Evolutionary conservation across 1,140 invertebrate species (phyloP), one percentile per base, ranked within the genome.

Genomic region (Drosophila arawakana): DNA sequence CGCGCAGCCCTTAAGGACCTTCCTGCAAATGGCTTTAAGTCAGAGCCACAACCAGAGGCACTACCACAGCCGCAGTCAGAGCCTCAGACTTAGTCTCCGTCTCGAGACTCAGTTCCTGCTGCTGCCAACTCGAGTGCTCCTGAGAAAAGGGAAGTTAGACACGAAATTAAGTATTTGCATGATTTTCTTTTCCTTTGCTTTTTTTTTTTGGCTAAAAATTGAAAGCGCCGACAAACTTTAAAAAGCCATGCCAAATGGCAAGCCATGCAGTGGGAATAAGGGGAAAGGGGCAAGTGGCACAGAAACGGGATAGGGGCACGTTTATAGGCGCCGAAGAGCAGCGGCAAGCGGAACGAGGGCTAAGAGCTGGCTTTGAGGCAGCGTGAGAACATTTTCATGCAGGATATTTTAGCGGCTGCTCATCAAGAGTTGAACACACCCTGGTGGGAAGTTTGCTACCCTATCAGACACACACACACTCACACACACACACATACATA

Each of bases 351-450:
- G 43, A 34, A 8, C 21, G 47, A 46, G 49, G 60, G 9, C 8
- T 50, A 34, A 11, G 59, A 41, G 60, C 59, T 10, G 37, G 54
- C 37, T 25, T 66, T 69, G 58, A 61, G 79, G 84, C 84, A 88
- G 84, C 84, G 84, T 88, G 84, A 88, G 84, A 88, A 88, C 68
- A 89, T 88, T 88, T 88, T 89, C 75, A 88, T 88, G 83, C 84
- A 88, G 83, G 84, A 88, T 88, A 88, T 86, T 86, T 86, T 82
- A 88, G 80, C 76, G 72, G 81, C 80, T 82, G 81, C 81, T 80
- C 74, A 72, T 81, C 84, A 76, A 81, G 84, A 83, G 84, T 89
- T 82, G 80, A 89, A 88, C 84, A 88, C 84, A 88, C 84, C 84
- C 84, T 84, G 84, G 78, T 88, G 84, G 84, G 81, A 90, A 90